Evolutionary conservation across 2,888 invertebrate species (phyloP).

Genomic region (Spodoptera exigua): DNA sequence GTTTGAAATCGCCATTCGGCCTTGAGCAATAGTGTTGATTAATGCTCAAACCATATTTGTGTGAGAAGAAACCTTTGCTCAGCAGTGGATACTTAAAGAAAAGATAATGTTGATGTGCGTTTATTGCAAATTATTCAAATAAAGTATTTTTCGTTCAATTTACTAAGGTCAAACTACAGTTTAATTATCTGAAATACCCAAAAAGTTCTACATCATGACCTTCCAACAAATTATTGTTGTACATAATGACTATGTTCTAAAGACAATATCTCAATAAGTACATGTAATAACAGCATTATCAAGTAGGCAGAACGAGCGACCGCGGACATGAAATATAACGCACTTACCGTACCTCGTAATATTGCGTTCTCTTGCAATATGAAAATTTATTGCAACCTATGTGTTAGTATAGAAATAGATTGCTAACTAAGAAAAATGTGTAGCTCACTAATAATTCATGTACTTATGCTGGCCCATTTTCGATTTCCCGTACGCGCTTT

Average conservation of each 20-base stretch:
- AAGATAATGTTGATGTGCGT: no score
- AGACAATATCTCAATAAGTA: slow-evolving; percentile 72
- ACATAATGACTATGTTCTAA: slow-evolving; percentile 54
- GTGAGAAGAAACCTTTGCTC: no score
- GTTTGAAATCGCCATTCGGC: no score
- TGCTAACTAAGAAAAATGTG: slow-evolving; percentile 78
- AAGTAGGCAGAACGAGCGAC: slow-evolving; percentile 74
- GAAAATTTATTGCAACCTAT: slow-evolving; percentile 86
- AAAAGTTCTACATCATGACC: no score
- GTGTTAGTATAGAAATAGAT: slow-evolving; percentile 74
- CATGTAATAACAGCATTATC: slow-evolving; percentile 77
- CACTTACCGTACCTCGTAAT: slow-evolving; percentile 84
- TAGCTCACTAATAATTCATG: slow-evolving; percentile 63
- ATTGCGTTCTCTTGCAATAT: slow-evolving; percentile 87
- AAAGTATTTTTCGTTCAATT: no score
- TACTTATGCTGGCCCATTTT: slow-evolving; percentile 53
- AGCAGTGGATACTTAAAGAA: no score
- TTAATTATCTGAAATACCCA: no score
- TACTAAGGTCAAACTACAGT: no score
- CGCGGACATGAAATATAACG: slow-evolving; percentile 85
- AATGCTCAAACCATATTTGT: no score
- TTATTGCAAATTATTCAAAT: no score
- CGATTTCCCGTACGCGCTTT: slow-evolving; percentile 44
- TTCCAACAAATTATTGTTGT: slow-evolving; percentile 7
- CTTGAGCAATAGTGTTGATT: no score